Conservation (phyloP, 2,888 invertebrate genomes). For the Drosophila seclusa region DNA sequence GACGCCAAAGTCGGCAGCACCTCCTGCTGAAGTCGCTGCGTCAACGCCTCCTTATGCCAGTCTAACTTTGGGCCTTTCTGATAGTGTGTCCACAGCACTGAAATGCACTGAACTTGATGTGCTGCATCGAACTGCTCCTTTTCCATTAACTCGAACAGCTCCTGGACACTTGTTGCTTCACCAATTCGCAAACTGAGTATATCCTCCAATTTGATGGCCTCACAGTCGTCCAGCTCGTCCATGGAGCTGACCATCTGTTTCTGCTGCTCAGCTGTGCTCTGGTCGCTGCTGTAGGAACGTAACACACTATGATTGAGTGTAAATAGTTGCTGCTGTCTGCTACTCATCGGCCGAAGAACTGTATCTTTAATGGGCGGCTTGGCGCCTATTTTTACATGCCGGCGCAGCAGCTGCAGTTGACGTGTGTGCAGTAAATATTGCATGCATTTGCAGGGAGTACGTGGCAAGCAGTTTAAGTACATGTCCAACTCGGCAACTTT, state of each 20-base stretch:
- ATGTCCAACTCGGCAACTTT: conserved; percentile 37
- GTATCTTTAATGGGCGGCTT: conserved; percentile 31
- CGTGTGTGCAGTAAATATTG: conserved; percentile 49
- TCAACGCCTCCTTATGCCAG: conserved; percentile 6
- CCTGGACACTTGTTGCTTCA: conserved; percentile 1
- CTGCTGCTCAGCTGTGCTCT: background rate
- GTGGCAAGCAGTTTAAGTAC: conserved; percentile 61
- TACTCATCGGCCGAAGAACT: background rate
- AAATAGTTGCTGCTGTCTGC: background rate
- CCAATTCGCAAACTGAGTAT: background rate
- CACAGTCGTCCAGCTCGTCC: conserved; percentile 28
- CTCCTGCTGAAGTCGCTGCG: conserved; percentile 32
- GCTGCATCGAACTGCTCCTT: background rate
- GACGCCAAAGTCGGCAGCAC: conserved; percentile 71
- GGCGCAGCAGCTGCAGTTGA: conserved; percentile 51
- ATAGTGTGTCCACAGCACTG: conserved; percentile 69
- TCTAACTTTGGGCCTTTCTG: conserved; percentile 28
- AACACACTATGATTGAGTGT: background rate
- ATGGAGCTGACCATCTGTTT: conserved; percentile 25
- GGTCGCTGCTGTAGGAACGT: conserved; percentile 1
- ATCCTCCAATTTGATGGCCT: background rate
- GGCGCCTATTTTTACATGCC: conserved; percentile 39
- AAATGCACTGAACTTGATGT: conserved; percentile 60
- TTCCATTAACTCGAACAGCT: conserved; percentile 27
- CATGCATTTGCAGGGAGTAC: conserved; percentile 58